These are phyloP conservation scores for Columba janthina DNA, from an alignment of 2,113 vertebrate species.

Conservation along the genomic window DNA sequence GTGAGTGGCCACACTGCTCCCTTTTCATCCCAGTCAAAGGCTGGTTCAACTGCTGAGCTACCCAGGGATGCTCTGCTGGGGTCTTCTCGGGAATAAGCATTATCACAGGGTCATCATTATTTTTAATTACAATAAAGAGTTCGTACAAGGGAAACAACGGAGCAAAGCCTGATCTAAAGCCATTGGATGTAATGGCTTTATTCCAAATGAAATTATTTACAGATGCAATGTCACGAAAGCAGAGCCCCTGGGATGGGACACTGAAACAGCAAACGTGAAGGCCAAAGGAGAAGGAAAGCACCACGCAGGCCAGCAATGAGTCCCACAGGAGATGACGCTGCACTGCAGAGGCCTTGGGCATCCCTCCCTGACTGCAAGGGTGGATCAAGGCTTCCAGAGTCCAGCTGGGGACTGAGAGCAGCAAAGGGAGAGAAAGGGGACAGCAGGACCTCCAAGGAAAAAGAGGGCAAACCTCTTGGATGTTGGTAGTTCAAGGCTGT, in stretches of 20 bases:
- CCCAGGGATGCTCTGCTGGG: not conserved
- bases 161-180: not conserved
- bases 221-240: not conserved
- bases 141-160: not conserved
- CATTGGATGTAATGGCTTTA: not conserved
- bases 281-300: not conserved
- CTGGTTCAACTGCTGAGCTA: rapidly evolving
- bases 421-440: not conserved
- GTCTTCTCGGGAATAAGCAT: not conserved
- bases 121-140: not conserved
- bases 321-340: not conserved
- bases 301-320: not conserved
- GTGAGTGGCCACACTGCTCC: not conserved
- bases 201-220: not conserved
- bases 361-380: not conserved
- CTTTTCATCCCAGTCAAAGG: constrained; percentile 35
- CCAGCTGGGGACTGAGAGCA: not conserved
- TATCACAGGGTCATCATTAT: not conserved
- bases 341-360: not conserved
- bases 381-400: not conserved
- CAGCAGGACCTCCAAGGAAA: not conserved
- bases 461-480: not conserved
- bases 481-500: not conserved
- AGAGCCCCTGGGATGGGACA: not conserved
- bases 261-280: not conserved